Percentiles rank a stretch among this genome's conserved stretches.
Evolutionary conservation across 2,797 vertebrate species (phyloP).

Genomic region (Gambelia wislizenii): DNA sequence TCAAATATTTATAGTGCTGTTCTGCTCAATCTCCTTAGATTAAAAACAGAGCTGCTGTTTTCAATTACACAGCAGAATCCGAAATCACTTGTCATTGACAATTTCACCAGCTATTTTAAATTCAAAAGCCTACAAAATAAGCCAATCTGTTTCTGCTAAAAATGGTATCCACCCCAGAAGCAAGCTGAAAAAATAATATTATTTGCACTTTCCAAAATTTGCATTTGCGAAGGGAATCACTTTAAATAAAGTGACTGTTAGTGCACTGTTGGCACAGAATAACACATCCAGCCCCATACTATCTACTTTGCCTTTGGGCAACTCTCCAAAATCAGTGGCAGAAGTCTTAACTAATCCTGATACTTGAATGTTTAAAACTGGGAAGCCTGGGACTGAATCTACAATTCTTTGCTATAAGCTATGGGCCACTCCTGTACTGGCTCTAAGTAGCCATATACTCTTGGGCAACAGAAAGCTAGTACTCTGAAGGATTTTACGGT

Average conservation of each 20-base stretch:
- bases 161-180: neutral
- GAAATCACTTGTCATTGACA: neutral
- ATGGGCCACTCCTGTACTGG: neutral
- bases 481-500: neutral
- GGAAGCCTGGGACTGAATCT: neutral
- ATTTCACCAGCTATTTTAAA: neutral
- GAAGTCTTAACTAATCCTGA: neutral
- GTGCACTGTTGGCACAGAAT: neutral
- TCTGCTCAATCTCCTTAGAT: neutral
- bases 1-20: neutral
- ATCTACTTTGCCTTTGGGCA: neutral
- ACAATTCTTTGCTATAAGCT: neutral
- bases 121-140: conserved; percentile 2
- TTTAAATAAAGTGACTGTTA: neutral
- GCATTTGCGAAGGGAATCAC: neutral
- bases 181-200: neutral
- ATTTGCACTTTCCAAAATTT: neutral
- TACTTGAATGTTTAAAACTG: neutral
- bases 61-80: neutral
- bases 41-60: neutral
- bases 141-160: neutral
- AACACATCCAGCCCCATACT: neutral
- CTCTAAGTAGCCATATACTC: neutral
- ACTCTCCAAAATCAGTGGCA: neutral
- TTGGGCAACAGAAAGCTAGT: neutral